Base-by-base conservation (phyloP, 2,113 vertebrate genomes). In the Nerophis lumbriciformis region DNA sequence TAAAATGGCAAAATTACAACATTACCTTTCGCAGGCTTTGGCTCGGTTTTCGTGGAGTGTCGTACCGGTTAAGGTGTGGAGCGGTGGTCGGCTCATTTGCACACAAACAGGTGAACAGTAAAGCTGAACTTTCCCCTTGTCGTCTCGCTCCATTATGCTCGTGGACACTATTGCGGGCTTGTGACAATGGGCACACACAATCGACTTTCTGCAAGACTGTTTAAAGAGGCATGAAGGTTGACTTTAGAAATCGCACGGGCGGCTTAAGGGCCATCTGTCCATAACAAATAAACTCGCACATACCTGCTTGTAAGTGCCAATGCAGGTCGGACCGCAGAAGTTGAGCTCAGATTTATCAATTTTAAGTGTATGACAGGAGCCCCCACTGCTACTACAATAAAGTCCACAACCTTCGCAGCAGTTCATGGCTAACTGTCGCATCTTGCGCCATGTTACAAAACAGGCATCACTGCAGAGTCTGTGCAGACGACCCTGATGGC, bases 351-450 rank as follows among this genome's bases (percentile, higher is more conserved):
- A 87, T 14, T 92, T 93, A 48, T 96, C 95, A 15, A 96, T 89
- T 35, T 91, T 93, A 38, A 98, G 92, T 48, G 92, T 39, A 37
- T 96, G 93, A 61, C 93, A 95, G 19, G 94, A 93, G 53, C 92
- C 92, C 0, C 92, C 93, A 68, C 87, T 91, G 52, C 89, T 97
- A 55, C 93, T 96, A 70, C 94, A 96, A 77, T 98, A 97, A 1
- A 93, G 94, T 0, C 96, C 95, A 5, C 96, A 99, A 53, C 93
- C 93, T 80, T 99, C 95, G 60, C 96, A 99, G 85, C 94, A 95
- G 90, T 98, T 99, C 95, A 98, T 94, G 59, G 94, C 95, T 60
- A 99, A 70, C 75, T 97, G 93, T 68, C 94, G 94, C n/a, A 93
- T 92, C 0, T 93, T 94, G 10, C 96, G 94, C 88, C 95, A 99